phyloP scores from a whole-genome alignment of 2,888 invertebrate species.

The Meganola albula region DNA sequence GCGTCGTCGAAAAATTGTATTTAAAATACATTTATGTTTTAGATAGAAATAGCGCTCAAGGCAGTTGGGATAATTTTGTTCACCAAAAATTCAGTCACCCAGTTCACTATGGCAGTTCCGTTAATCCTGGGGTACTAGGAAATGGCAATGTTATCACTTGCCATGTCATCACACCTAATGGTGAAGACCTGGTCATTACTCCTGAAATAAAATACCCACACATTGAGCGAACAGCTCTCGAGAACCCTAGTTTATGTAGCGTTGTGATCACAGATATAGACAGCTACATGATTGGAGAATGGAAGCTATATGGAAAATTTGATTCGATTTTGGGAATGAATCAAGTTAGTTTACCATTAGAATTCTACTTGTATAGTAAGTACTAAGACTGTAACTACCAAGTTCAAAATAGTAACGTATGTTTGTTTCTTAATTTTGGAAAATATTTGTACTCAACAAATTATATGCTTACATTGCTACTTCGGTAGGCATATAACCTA shows the following conservation, averaged over 20 bases:
- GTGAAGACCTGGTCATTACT: constrained; percentile 32
- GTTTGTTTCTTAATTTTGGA: neutral
- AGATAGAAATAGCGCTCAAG: constrained; percentile 24
- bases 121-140: constrained; percentile 29
- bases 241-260: constrained; percentile 23
- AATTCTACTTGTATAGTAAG: constrained; percentile 39
- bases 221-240: constrained; percentile 24
- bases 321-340: constrained; percentile 13
- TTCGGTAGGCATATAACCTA: too few species aligned
- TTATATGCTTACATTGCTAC: too few species aligned
- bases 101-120: constrained; percentile 32
- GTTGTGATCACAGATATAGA: constrained; percentile 35
- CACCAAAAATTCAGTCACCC: constrained; percentile 24
- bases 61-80: constrained; percentile 13
- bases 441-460: too few species aligned
- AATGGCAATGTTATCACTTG: constrained; percentile 26
- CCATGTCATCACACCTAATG: constrained; percentile 41
- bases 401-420: neutral
- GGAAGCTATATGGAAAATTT: constrained; percentile 39
- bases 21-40: constrained; percentile 18
- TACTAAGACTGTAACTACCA: too few species aligned
- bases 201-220: constrained; percentile 30
- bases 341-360: constrained; percentile 32
- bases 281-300: constrained; percentile 29
- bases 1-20: too few species aligned